phyloP scores from a whole-genome alignment of 2,113 vertebrate genomes.

The Nymphicus hollandicus region DNA sequence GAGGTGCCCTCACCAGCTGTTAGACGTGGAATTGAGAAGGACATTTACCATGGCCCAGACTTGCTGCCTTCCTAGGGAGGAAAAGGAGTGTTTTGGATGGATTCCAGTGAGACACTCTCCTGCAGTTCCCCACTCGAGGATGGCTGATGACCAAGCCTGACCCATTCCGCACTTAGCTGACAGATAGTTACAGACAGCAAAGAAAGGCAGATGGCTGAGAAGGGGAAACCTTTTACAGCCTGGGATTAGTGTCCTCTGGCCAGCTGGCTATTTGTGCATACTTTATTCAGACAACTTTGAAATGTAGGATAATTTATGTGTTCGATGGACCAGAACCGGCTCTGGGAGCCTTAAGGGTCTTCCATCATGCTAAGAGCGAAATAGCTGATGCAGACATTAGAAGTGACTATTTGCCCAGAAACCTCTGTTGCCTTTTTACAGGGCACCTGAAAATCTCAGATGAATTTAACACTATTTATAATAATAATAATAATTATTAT shows the following conservation, averaged over 20 bases:
- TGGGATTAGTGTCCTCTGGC: slow-evolving; percentile 6
- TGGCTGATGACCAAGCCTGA: not conserved
- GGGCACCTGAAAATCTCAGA: not conserved
- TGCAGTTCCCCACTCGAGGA: not conserved
- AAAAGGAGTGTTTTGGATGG: not conserved
- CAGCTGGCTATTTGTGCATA: not conserved
- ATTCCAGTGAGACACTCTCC: not conserved
- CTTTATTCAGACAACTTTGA: not conserved
- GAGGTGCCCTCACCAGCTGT: not conserved
- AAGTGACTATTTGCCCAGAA: not conserved
- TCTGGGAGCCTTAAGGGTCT: not conserved
- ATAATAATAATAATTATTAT: too few relatives aligned
- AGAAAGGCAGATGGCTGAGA: slow-evolving; percentile 29
- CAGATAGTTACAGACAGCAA: not conserved
- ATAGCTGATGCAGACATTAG: not conserved
- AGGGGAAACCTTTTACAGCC: not conserved
- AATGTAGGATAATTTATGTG: not conserved
- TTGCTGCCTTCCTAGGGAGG: not conserved
- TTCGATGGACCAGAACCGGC: not conserved
- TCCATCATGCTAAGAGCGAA: not conserved
- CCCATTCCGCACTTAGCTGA: not conserved
- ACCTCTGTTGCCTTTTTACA: not conserved
- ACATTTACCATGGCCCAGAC: not conserved
- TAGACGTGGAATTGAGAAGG: not conserved
- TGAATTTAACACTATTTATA: not conserved